phyloP scores from a whole-genome alignment of 2,113 vertebrate genomes.

The Bufo bufo region DNA sequence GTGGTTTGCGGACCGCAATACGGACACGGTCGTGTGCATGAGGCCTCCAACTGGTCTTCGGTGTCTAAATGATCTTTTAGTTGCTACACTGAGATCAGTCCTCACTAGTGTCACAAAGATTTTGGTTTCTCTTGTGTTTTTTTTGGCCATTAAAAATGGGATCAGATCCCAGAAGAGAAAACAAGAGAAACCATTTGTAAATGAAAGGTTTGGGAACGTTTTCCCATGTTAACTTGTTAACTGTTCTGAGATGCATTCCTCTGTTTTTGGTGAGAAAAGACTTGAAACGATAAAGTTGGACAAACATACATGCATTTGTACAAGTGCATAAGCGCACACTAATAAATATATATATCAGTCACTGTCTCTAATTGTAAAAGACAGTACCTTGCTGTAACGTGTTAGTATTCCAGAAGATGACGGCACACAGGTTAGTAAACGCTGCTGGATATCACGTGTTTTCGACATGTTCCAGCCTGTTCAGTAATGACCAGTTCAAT shows the following conservation, averaged over 20 bases:
- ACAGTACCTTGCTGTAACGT: background rate
- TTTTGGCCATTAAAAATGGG: background rate
- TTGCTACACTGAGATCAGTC: background rate
- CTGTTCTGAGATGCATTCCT: background rate
- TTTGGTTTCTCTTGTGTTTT: background rate
- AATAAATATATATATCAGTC: too few relatives aligned
- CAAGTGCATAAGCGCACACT: too few relatives aligned
- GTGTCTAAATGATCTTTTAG: background rate
- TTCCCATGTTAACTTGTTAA: background rate
- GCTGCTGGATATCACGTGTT: background rate
- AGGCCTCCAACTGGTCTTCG: background rate
- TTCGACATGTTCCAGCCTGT: background rate
- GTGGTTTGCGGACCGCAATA: too few relatives aligned
- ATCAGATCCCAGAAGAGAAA: background rate
- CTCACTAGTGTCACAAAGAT: background rate
- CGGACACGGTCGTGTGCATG: too few relatives aligned
- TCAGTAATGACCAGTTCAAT: background rate
- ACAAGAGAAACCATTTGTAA: background rate
- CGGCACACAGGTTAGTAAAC: background rate
- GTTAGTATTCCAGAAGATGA: background rate
- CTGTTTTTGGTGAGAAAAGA: background rate
- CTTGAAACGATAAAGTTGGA: background rate
- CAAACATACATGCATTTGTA: too few relatives aligned
- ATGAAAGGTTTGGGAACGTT: background rate
- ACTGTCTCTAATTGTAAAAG: background rate